These are phyloP conservation scores for Megalopta genalis DNA, from an alignment of 1,140 invertebrate species.

Conservation along the genomic window DNA sequence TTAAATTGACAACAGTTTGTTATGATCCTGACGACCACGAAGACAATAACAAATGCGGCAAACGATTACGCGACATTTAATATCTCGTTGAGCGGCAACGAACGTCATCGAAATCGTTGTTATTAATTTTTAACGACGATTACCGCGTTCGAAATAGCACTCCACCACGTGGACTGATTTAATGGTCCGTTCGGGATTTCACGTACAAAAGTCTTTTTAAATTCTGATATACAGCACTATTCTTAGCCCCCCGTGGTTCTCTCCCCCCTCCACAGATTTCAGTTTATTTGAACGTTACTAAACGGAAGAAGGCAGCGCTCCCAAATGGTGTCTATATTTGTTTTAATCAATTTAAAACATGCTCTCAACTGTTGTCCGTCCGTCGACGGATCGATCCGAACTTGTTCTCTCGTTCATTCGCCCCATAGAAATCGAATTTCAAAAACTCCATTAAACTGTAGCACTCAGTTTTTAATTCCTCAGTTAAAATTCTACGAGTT, in stretches of 20 bases:
- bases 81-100: background rate
- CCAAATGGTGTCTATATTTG: conserved; percentile 35
- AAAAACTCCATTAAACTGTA: too few species aligned
- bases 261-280: background rate
- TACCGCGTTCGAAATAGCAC: background rate
- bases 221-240: conserved; percentile 33
- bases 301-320: conserved; percentile 25
- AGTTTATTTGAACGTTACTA: conserved; percentile 44
- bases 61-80: background rate
- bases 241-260: conserved; percentile 14
- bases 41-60: too few species aligned
- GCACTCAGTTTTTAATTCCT: too few species aligned
- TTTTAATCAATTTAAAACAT: conserved; percentile 39
- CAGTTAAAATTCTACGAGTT: too few species aligned
- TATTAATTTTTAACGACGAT: conserved; percentile 3
- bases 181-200: background rate
- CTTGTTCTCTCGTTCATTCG: background rate
- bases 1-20: background rate
- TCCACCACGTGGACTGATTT: background rate
- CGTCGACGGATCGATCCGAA: too few species aligned
- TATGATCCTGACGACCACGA: too few species aligned
- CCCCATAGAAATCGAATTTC: too few species aligned
- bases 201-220: conserved; percentile 17
- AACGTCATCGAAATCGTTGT: background rate
- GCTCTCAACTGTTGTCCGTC: conserved; percentile 21